Evolutionary conservation across 2,888 invertebrate species (phyloP), one percentile per base, ranked within the genome.

Genomic region (Drosophila paranaensis): DNA sequence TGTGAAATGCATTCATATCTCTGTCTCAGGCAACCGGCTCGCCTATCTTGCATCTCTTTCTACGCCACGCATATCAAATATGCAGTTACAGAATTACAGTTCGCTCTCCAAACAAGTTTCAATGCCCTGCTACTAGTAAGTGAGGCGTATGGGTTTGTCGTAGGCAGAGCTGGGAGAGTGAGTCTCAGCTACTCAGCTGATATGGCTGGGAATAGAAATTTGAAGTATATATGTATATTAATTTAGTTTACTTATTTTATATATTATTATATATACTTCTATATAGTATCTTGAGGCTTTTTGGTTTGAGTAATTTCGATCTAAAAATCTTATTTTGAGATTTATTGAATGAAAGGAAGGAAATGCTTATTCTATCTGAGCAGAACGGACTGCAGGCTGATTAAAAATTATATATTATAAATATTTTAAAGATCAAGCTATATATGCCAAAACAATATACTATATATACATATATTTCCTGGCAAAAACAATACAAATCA

Each of bases 21-120:
- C 50, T 30, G 0, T 73, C 43, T 42, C 13, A 35, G 35, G 71
- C 60, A 42, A 16, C 30, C 57, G n/a, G 20, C 42, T 27, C n/a
- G 20, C 16, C 14, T 2, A 1, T 50, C 51, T 53, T 60, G 39
- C 30, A 35, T 46, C 42, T 20, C 54, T 20, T 57, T 65, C 33
- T 27, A 6, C 20, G 33, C 46, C 48, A 16, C 42, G n/a, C 39
- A 30, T 50, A 30, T 33, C 0, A 50, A 33, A 33, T 50, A 16
- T 50, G 48, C 48, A 33, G n/a, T 39, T 20, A 53, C 16, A 42
- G 16, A 9, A 20, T 14, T 30, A 3, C 27, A 40, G 30, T 16
- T 4, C 30, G 16, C 30, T 42, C 30, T 16, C 25, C 16, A 55
- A 55, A 55, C 55, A 30, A 42, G 55, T 55, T 55, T 33, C 3